Evolutionary conservation across 2,888 invertebrate genomes (phyloP).

Genomic region (Zootermopsis nevadensis): DNA sequence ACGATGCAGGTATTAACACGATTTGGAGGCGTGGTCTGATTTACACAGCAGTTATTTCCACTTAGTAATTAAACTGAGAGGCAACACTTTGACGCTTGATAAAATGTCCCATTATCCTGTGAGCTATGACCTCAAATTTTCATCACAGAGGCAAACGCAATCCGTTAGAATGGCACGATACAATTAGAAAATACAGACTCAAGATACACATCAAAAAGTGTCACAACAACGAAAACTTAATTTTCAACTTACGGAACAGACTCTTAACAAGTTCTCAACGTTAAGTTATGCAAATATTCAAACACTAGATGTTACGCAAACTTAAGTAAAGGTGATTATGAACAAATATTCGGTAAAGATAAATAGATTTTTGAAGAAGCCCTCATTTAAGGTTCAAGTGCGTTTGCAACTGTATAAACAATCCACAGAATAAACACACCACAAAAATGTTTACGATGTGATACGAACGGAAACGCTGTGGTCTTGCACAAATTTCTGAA

Average conservation of each 20-base stretch:
- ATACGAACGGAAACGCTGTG: too few species aligned
- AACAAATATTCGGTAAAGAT: neutral
- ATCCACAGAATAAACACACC: too few species aligned
- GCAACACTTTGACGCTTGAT: too few species aligned
- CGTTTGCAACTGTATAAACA: too few species aligned
- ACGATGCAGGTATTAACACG: too few species aligned
- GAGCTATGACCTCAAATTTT: neutral
- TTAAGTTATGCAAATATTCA: neutral
- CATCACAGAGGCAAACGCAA: neutral
- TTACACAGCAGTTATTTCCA: too few species aligned
- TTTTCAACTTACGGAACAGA: neutral
- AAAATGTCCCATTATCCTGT: neutral
- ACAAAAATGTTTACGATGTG: too few species aligned
- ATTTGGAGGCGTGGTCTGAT: too few species aligned
- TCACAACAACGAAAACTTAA: neutral
- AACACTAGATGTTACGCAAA: neutral
- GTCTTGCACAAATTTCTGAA: neutral
- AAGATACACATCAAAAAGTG: neutral
- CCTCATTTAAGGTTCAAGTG: neutral
- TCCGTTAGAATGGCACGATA: neutral
- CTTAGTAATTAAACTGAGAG: too few species aligned
- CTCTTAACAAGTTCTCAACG: too few species aligned
- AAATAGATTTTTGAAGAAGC: too few species aligned
- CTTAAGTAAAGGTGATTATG: too few species aligned
- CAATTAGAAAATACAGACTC: neutral